Evolutionary conservation across 2,113 vertebrate species (phyloP).

Genomic region (Fulica atra): DNA sequence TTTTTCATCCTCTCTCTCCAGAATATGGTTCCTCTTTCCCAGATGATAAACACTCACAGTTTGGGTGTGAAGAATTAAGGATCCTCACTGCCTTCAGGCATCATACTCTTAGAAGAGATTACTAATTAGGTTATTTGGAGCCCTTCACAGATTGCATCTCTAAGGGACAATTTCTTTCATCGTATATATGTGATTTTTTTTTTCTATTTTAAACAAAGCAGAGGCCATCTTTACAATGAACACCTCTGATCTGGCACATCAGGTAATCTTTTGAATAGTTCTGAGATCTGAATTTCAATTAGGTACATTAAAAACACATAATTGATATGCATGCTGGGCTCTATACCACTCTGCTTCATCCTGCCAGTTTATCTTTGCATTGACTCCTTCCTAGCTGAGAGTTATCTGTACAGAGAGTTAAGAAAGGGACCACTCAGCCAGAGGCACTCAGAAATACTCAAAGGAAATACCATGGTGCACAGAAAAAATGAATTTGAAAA

Average conservation of each 20-base stretch:
- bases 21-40: neutral
- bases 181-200: slow-evolving; percentile 7
- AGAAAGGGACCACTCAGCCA: neutral
- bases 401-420: neutral
- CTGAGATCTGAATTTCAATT: slow-evolving; percentile 21
- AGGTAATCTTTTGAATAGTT: neutral
- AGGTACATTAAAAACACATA: neutral
- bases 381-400: neutral
- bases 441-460: neutral
- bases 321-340: neutral
- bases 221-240: slow-evolving; percentile 19
- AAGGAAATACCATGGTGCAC: neutral
- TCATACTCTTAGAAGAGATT: neutral
- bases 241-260: slow-evolving; percentile 10
- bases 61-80: neutral
- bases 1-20: neutral
- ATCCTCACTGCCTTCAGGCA: neutral
- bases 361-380: neutral
- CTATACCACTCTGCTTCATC: neutral
- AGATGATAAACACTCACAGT: neutral
- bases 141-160: neutral
- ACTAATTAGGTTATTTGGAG: slow-evolving; percentile 49
- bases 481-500: neutral
- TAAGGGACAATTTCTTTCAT: slow-evolving; percentile 5
- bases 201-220: neutral